Base-by-base conservation (phyloP, 2,797 vertebrate species). In the Liasis olivaceus region DNA sequence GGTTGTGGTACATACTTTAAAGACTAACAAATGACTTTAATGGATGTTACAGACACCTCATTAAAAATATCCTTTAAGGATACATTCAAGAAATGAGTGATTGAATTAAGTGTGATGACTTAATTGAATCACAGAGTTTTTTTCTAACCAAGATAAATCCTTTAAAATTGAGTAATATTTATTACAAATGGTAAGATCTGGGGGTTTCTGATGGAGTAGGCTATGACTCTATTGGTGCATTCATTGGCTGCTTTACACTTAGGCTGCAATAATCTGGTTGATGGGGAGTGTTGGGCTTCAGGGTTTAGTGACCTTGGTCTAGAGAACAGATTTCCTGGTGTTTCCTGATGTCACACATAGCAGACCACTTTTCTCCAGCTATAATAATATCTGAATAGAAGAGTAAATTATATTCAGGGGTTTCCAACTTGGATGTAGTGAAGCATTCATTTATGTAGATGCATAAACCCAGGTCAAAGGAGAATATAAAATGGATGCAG, bases 31-130 rank as follows among this genome's bases (percentile, higher is more conserved):
- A 88, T 14, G 36, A 24, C 26, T 56, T 58, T 85, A n/a, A 56
- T 13, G 0, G 93, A 26, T 14, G 62, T 14, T 20, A 47, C 51
- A 91, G 72, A 54, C 8, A 36, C 15, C 31, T 84, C 88, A 93
- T 93, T 66, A 64, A 84, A 20, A 81, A 28, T 90, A 66, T 0
- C 87, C 63, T 58, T 94, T 88, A 95, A 60, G 81, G 22, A 4
- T 31, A 22, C 15, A 54, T 54, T 36, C 88, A 86, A 91, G 60
- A n/a, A 92, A 89, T 66, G 77, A n/a, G 72, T 84, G 66, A 88
- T 17, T 20, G 22, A 59, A 69, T 69, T 36, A 89, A n/a, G 54
- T n/a, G 26, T 47, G 54, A 58, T 59, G 31, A 59, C 26, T 59
- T 60, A 56, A 22, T 59, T 87, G 64, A 87, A 87, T 58, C 17